Evolutionary conservation across 2,113 vertebrate genomes (phyloP).

Genomic region (Colossoma macropomum): DNA sequence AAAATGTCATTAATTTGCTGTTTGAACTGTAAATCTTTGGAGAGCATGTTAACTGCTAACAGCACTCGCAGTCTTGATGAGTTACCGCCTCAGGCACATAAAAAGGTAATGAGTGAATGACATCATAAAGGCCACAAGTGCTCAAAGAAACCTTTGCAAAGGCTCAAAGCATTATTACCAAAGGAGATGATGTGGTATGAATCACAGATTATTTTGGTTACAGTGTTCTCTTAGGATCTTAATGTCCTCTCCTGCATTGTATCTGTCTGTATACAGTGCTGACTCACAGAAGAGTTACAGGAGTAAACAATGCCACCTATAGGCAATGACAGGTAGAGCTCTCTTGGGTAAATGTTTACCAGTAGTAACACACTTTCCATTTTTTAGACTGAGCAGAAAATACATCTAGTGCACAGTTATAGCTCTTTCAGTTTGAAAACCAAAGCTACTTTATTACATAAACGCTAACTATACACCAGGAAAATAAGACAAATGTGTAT

Average conservation of each 20-base stretch:
- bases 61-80: conserved; percentile 48
- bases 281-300: conserved; percentile 25
- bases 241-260: neutral
- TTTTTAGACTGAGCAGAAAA: neutral
- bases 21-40: conserved; percentile 72
- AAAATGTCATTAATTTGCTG: conserved; percentile 70
- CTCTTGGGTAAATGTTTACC: neutral
- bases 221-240: neutral
- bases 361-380: neutral
- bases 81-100: conserved; percentile 51
- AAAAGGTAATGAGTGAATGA: conserved; percentile 50
- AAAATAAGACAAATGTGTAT: neutral
- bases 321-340: neutral
- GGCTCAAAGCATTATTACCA: conserved; percentile 25
- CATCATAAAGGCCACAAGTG: conserved; percentile 38
- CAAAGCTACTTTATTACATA: neutral
- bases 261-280: neutral
- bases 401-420: neutral
- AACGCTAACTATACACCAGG: neutral
- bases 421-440: neutral
- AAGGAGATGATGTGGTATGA: conserved; percentile 13
- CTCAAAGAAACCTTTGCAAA: conserved; percentile 49
- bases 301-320: conserved; percentile 50
- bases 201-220: conserved; percentile 11
- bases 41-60: conserved; percentile 54